phyloP scores from a whole-genome alignment of 2,888 invertebrate genomes.

The Hirtodrosophila histrioides region DNA sequence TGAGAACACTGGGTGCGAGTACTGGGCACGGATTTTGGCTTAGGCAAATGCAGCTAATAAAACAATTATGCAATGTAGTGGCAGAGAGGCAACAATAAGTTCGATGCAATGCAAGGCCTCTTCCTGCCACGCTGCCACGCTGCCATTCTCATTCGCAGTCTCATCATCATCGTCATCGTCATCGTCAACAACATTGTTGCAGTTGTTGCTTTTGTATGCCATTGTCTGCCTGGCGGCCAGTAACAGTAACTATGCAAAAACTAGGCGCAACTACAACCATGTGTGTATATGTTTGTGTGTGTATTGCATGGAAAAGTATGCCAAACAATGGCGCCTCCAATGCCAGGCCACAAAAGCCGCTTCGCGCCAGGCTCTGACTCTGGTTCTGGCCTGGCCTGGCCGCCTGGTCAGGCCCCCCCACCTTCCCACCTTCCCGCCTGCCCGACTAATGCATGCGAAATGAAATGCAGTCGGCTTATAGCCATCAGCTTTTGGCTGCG shows the following conservation, averaged over 20 bases:
- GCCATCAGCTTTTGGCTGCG: slow-evolving; percentile 65
- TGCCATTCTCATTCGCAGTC: slow-evolving; percentile 47
- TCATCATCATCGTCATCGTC: slow-evolving; percentile 39
- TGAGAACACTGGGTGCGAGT: slow-evolving; percentile 18
- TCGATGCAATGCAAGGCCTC: slow-evolving; percentile 31
- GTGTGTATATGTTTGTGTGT: slow-evolving; percentile 26
- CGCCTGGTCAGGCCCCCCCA: neutral
- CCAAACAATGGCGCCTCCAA: slow-evolving; percentile 76
- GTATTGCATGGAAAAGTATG: slow-evolving; percentile 57
- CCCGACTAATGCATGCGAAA: slow-evolving; percentile 56
- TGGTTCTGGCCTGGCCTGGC: no score
- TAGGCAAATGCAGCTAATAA: slow-evolving; percentile 74
- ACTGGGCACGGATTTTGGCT: slow-evolving; percentile 62
- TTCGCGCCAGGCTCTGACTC: slow-evolving; percentile 17
- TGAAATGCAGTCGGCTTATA: slow-evolving; percentile 58
- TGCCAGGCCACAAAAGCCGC: slow-evolving; percentile 57
- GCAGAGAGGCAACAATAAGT: slow-evolving; percentile 30
- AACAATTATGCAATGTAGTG: slow-evolving; percentile 69
- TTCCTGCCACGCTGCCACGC: slow-evolving; percentile 26
- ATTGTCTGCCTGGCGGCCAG: slow-evolving; percentile 70
- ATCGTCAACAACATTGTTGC: slow-evolving; percentile 54
- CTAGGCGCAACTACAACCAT: slow-evolving; percentile 53
- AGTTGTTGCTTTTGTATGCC: slow-evolving; percentile 58
- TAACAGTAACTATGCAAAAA: slow-evolving; percentile 71
- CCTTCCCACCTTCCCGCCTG: neutral